Conservation (phyloP, 2,888 invertebrate genomes). For the Hofmannophila pseudospretella region DNA sequence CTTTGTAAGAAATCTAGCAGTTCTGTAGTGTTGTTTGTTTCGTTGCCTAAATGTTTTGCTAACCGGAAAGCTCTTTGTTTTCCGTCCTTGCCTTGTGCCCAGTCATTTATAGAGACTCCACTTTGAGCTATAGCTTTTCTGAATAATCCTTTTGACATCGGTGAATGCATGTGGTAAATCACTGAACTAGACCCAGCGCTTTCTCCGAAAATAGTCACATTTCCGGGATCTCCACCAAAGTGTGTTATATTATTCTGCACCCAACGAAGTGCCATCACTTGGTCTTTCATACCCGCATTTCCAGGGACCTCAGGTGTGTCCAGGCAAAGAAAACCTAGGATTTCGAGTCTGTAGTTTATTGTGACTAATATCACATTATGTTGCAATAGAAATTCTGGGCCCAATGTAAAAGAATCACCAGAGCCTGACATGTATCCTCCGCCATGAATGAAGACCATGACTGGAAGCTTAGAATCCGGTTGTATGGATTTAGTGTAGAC, state of each 20-base stretch:
- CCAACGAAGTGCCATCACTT: conserved; percentile 41
- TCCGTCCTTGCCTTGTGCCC: conserved; percentile 18
- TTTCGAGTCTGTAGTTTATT: conserved; percentile 50
- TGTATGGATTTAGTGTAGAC: conserved; percentile 35
- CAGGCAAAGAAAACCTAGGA: conserved; percentile 39
- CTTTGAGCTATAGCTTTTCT: conserved; percentile 58
- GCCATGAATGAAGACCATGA: conserved; percentile 55
- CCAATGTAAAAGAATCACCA: conserved; percentile 42
- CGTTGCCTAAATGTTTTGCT: conserved; percentile 23
- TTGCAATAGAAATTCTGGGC: conserved; percentile 47
- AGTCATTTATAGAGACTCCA: conserved; percentile 37
- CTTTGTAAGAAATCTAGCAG: conserved; percentile 24
- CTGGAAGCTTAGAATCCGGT: conserved; percentile 31
- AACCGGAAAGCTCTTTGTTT: conserved; percentile 21
- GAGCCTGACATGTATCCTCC: conserved; percentile 45
- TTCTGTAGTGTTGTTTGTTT: conserved; percentile 18
- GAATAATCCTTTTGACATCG: conserved; percentile 55
- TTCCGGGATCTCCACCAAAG: conserved; percentile 51
- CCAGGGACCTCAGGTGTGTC: conserved; percentile 44
- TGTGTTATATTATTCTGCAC: conserved; percentile 35
- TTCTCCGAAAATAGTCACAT: conserved; percentile 59
- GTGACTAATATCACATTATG: conserved; percentile 54
- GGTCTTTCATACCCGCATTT: conserved; percentile 50
- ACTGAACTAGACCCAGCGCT: conserved; percentile 57
- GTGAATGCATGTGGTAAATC: conserved; percentile 55